Conservation (phyloP, 2,113 vertebrate genomes). For the Gavia stellata region DNA sequence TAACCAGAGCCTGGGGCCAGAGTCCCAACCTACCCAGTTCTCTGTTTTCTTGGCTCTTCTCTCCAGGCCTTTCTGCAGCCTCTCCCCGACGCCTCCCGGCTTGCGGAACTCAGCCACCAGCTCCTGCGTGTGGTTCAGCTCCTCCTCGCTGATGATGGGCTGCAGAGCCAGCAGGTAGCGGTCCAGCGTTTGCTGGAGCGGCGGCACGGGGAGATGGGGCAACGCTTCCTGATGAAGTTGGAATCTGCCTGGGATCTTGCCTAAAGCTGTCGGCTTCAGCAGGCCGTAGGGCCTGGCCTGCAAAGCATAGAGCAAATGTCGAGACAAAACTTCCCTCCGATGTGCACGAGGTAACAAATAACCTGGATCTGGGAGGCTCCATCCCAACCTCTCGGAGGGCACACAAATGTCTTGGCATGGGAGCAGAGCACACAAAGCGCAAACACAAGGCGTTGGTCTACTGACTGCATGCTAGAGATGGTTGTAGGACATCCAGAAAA, state of each 20-base stretch:
- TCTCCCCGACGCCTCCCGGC: slow-evolving; percentile 83
- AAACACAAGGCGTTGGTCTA: neutral
- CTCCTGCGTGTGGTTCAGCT: slow-evolving; percentile 78
- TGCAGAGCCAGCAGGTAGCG: slow-evolving; percentile 83
- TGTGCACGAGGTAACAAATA: neutral
- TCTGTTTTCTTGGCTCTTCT: slow-evolving; percentile 78
- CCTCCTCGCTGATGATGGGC: slow-evolving; percentile 85
- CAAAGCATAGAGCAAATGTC: slow-evolving; percentile 39
- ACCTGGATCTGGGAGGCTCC: neutral
- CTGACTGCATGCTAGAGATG: neutral
- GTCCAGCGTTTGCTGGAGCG: slow-evolving; percentile 88
- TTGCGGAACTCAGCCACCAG: slow-evolving; percentile 83
- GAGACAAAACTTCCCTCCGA: neutral
- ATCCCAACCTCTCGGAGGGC: neutral
- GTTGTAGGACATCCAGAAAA: neutral
- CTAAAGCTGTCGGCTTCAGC: slow-evolving; percentile 79
- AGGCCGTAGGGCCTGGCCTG: slow-evolving; percentile 78
- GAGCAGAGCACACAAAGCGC: neutral
- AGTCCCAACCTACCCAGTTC: slow-evolving; percentile 85
- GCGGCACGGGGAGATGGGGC: slow-evolving; percentile 84
- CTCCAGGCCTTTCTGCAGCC: slow-evolving; percentile 88
- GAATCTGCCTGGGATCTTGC: slow-evolving; percentile 78
- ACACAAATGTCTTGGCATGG: neutral
- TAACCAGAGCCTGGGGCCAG: neutral
- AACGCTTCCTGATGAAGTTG: slow-evolving; percentile 85